phyloP scores from a whole-genome alignment of 2,113 vertebrate species.

The Psephotus haematonotus region DNA sequence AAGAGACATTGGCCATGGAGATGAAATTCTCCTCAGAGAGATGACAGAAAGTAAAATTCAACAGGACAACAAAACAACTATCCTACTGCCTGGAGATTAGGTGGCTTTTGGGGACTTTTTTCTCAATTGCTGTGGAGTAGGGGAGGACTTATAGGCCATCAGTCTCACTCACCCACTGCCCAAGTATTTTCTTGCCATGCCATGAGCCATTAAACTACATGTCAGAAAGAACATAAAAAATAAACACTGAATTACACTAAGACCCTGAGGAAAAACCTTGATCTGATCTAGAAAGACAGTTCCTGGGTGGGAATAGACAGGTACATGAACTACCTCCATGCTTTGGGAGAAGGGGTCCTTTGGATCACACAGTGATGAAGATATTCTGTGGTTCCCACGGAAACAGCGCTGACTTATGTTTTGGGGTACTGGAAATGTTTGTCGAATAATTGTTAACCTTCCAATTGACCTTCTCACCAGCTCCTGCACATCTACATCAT shows the following conservation, averaged over 20 bases:
- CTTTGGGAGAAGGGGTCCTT: slow-evolving; percentile 93
- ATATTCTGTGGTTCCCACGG: slow-evolving; percentile 95
- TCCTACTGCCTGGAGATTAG: background rate
- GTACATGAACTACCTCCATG: slow-evolving; percentile 85
- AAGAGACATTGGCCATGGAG: background rate
- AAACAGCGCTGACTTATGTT: slow-evolving; percentile 94
- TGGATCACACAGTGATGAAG: slow-evolving; percentile 93
- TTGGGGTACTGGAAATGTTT: slow-evolving; percentile 94
- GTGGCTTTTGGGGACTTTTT: background rate
- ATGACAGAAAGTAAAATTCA: background rate
- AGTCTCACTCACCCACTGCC: accelerated
- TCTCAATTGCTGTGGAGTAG: background rate
- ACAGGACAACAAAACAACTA: background rate
- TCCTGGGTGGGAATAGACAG: background rate
- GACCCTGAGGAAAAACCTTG: background rate
- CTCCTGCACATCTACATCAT: slow-evolving; percentile 92
- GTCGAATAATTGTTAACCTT: slow-evolving; percentile 92
- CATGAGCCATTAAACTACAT: background rate
- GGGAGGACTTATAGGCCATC: background rate
- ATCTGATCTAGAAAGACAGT: background rate
- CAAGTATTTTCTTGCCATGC: background rate
- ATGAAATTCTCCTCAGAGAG: background rate
- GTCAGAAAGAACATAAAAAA: background rate
- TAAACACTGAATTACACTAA: background rate
- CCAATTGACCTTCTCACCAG: slow-evolving; percentile 97